phyloP scores from a whole-genome alignment of 2,113 vertebrate genomes.

The Rhipidura dahli region DNA sequence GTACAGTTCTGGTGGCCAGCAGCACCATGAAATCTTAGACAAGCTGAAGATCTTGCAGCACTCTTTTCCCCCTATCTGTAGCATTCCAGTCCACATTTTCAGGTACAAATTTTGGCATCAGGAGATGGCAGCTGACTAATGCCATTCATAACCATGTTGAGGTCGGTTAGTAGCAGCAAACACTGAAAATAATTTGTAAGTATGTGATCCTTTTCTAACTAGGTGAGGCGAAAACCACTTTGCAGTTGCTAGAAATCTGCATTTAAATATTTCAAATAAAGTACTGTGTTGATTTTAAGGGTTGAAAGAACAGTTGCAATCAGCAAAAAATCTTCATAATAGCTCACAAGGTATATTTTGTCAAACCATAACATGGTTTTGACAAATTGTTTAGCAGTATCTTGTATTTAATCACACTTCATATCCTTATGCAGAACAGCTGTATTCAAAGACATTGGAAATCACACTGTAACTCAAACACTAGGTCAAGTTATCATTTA shows the following conservation, averaged over 20 bases:
- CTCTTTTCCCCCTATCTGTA: rapidly evolving
- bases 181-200: background rate
- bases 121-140: background rate
- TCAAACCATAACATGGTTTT: background rate
- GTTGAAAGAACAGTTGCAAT: background rate
- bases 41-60: background rate
- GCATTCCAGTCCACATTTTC: background rate
- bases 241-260: background rate
- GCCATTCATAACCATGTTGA: background rate
- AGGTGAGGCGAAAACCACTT: background rate
- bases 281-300: background rate
- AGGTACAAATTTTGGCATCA: background rate
- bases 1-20: background rate
- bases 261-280: background rate
- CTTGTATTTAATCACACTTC: background rate
- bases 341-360: background rate
- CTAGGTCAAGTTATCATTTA: background rate
- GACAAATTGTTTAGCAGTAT: background rate
- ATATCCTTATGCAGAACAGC: background rate
- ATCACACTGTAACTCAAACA: background rate
- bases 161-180: background rate
- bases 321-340: background rate
- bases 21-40: background rate
- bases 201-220: background rate
- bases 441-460: background rate